Evolutionary conservation across 2,797 vertebrate species (phyloP), one percentile per base, ranked within the genome.

Genomic region (Takifugu ocellatus): DNA sequence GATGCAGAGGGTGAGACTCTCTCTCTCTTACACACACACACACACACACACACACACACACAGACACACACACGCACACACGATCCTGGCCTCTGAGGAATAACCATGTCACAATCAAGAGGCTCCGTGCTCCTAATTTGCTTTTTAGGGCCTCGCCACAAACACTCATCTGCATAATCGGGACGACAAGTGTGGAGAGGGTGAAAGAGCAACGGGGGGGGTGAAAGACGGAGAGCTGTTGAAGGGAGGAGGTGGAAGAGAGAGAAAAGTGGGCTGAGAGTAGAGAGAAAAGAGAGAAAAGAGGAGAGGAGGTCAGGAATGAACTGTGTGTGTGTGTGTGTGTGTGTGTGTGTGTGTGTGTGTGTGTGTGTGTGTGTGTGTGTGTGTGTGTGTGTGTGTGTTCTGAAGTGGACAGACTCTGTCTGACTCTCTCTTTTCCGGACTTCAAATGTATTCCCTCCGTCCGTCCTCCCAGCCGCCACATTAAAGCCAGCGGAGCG

Each of bases 131-230:
- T 61, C 82, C 85, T 90, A 90, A 90, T 92, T 89, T 89, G 88
- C 88, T 89, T 91, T 90, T 90, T 90, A 89, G 84, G 78, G 79
- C 74, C 77, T 47, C 21, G 49, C 66, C 70, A 76, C 83, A 84
- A 87, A 89, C 66, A 67, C 81, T 87, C 83, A 91, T 92, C 80
- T 91, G 82, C 90, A 92, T 92, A 92, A 92, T 92, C 86, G 71
- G 81, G 82, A 79, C 74, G 91, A 92, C 91, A 91, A 90, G 90
- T 92, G 90, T 92, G 89, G 87, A 91, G 83, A 86, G 84, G 84
- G 87, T 83, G 81, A 83, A 85, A 79, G 83, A 82, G 79, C 60
- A 66, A 51, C 0, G 57, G 59, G 54, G 66, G 10, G 8, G 39
- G 58, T 56, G 27, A 14, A 29, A n/a, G 31, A 48, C 62, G 42